Base-by-base conservation (phyloP, 92 coral and sea anemone genomes). In the Metridium senile region DNA sequence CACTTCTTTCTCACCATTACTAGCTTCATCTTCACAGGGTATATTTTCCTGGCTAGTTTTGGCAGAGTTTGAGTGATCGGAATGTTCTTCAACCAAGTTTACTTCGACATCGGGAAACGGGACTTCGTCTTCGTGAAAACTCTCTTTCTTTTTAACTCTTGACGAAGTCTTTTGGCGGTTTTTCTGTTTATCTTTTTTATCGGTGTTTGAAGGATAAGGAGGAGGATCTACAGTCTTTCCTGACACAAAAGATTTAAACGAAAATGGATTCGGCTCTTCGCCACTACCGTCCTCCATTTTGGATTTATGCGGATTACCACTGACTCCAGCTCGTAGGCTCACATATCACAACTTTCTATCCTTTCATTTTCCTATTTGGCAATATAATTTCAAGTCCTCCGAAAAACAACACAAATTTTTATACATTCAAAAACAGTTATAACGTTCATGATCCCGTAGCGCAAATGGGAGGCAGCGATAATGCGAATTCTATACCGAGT, bases 241-340 rank as follows among this genome's bases (percentile, higher is more conserved):
- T 70, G 88, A 76, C 56, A 88, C 76, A 72, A 91, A 91, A 11
- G 82, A 66, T 79, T 91, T 91, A 45, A 91, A 91, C 29, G 97
- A 91, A 76, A 91, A 91, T 1, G 97, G 97, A 61, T 91, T 91
- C 43, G 33, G 82, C 23, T 82, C 83, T 8, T 68, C 82, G 20
- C 74, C 33, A 22, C 28, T 62, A 35, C 47, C 71, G 33, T 77
- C 93, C 84, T 85, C 93, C 93, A 89, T 89, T 33, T 81, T 77
- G 52, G 39, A 77, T 67, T 76, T 26, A 46, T 70, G 65, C 18
- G 34, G 53, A 33, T 33, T 58, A 66, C 82, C 91, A 72, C 86
- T 71, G 83, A 25, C 26, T 18, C 11, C 18, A 30, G 19, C n/a
- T 23, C 56, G 66, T 17, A 35, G 85, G 85, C 85, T 81, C 79